Evolutionary conservation across 2,888 invertebrate species (phyloP), one percentile per base, ranked within the genome.

Genomic region (Campoplex nolae): DNA sequence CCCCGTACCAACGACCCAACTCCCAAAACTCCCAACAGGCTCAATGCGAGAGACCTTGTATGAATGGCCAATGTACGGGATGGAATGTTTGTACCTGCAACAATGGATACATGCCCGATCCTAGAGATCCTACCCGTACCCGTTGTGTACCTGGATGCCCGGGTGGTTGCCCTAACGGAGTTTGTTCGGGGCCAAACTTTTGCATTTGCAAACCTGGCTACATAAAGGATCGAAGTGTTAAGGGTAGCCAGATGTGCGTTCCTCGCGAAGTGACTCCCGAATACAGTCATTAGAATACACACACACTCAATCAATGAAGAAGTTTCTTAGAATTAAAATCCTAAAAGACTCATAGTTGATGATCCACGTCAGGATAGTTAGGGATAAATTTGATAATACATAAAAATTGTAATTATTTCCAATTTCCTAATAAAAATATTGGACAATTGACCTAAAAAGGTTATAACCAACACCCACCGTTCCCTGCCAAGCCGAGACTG

Each of bases 181-280:
- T 95, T 32, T 97, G 97, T 90, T 96, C 97, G 0, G 96, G 96
- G 0, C 97, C 97, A 0, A 96, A 97, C 93, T 96, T 96, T 91
- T 97, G 97, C 91, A 95, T 97, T 85, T 97, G 97, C 91, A 96
- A 96, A 90, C 95, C 95, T 0, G 97, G 97, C 0, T 97, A 95
- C 92, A 93, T 95, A 80, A 97, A 96, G 90, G 96, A 97, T 90
- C 93, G 94, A 88, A 96, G 95, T 42, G 95, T 96, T 0, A 97
- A 96, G 90, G 96, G 96, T 1, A 95, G 96, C n/a, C 95, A 96
- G 71, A 93, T 95, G 11, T 97, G 97, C 91, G 94, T 97, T 9
- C 96, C 95, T 85, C 95, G 95, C 45, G 91, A 94, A 11, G 75
- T 7, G 51, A 79, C 38, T 56, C 51, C 54, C 0, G 1, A 28